phyloP scores from a whole-genome alignment of 2,888 invertebrate species.

The Lottia gigantea region DNA sequence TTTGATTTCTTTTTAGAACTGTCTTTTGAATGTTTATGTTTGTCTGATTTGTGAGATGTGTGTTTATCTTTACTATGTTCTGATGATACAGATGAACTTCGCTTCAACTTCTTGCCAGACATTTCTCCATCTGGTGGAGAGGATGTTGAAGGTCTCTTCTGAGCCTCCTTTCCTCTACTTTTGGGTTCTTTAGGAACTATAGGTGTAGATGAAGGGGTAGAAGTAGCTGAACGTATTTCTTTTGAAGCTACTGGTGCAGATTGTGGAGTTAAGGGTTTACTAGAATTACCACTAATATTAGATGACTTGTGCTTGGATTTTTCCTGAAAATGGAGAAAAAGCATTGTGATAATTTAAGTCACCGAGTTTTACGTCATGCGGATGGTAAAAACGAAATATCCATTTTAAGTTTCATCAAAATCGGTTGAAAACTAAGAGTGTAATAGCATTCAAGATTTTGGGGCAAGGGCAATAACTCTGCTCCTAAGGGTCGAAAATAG shows the following conservation, averaged over 20 bases:
- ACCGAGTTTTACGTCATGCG: too few relatives aligned
- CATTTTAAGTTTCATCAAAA: too few relatives aligned
- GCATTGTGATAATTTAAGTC: too few relatives aligned
- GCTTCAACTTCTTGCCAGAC: slow-evolving; percentile 37
- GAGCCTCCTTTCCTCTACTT: slow-evolving; percentile 15
- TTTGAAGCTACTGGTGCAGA: slow-evolving; percentile 21
- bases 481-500: too few relatives aligned
- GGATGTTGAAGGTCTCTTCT: slow-evolving; percentile 24
- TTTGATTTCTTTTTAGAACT: slow-evolving; percentile 15
- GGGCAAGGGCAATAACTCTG: too few relatives aligned
- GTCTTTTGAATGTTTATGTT: slow-evolving; percentile 14
- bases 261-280: slow-evolving; percentile 9
- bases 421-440: too few relatives aligned
- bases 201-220: slow-evolving; percentile 22
- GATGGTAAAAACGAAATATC: too few relatives aligned
- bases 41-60: slow-evolving; percentile 22
- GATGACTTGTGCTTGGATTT: slow-evolving; percentile 22
- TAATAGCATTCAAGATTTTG: too few relatives aligned
- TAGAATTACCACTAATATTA: neutral
- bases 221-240: slow-evolving; percentile 20
- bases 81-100: slow-evolving; percentile 19
- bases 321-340: slow-evolving; percentile 25
- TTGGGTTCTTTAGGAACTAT: slow-evolving; percentile 21
- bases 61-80: slow-evolving; percentile 28
- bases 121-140: slow-evolving; percentile 21